phyloP scores from a whole-genome alignment of 2,797 vertebrate genomes.

The Fistularia commersonii region DNA sequence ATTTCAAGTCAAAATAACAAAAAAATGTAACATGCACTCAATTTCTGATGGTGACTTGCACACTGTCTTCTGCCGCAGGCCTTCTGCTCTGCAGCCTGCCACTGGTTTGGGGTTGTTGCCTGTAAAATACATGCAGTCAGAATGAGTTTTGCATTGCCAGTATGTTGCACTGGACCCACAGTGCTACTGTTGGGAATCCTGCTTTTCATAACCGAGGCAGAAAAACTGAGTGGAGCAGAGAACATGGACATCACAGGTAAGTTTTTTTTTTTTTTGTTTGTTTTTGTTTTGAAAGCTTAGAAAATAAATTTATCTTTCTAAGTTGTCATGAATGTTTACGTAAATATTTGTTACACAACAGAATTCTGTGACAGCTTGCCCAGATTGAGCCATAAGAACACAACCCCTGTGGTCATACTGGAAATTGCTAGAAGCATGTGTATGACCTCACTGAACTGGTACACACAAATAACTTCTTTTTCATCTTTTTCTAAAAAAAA shows the following conservation, averaged over 20 bases:
- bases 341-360: conserved; percentile 25
- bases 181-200: conserved; percentile 69
- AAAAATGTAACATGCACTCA: neutral
- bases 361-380: conserved; percentile 59
- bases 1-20: neutral
- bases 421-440: conserved; percentile 78
- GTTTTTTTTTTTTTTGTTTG: neutral
- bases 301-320: too few species aligned
- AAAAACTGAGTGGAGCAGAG: neutral
- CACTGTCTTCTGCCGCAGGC: conserved; percentile 30
- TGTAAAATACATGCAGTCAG: conserved; percentile 79
- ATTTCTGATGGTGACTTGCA: neutral
- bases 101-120: conserved; percentile 82
- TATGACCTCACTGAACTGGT: conserved; percentile 72
- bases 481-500: neutral
- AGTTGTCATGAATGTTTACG: too few species aligned
- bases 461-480: neutral
- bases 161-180: conserved; percentile 64
- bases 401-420: conserved; percentile 54
- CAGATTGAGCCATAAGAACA: conserved; percentile 32
- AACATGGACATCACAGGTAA: conserved; percentile 15
- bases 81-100: conserved; percentile 74
- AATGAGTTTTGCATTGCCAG: conserved; percentile 73
- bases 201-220: conserved; percentile 59
- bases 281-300: neutral